Evolutionary conservation across 1,140 invertebrate genomes (phyloP), one percentile per base, ranked within the genome.

Genomic region (Diorhabda sublineata): DNA sequence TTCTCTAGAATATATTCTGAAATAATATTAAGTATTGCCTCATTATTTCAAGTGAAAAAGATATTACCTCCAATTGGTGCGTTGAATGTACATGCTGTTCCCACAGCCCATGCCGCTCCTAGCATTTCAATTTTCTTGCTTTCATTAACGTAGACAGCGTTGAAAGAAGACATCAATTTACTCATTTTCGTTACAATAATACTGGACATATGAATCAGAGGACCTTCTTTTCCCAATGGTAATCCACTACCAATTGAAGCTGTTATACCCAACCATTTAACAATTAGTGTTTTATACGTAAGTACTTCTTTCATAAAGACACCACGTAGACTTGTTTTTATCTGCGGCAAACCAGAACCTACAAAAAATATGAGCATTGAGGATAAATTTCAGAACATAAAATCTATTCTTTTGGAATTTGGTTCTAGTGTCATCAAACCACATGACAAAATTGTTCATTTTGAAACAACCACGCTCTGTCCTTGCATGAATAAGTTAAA

Each of bases 271-370:
- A 98, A 89, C 45, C 96, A 87, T 86, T 99, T 99, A 11, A 97
- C 94, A 59, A 98, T 85, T 45, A 99, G 83, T 3, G 97, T 98
- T 73, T 92, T 88, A 76, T 97, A 95, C 45, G 97, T 98, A 61
- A 99, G 84, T 81, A 97, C 99, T 81, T 99, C 96, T 84, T 98
- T 98, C 8, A 99, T 83, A 41, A 95, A 91, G 0, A 99, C 97
- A 65, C 97, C 97, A 74, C 96, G 85, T 5, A 99, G 85, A 69
- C 99, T 98, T 2, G 96, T 98, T 84, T 99, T 99, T 94, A 99
- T 98, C 84, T 99, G 97, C 45, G 97, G 97, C 77, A 99, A 98
- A 63, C 97, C 97, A 58, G 96, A 98, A 75, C 97, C 95, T 94
- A 73, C 43, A 11, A 60, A 3, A 68, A 26, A 26, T 26, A 26